A percentile compares a stretch with the other conserved stretches of the same genome.
Conservation (phyloP, 2,797 vertebrate species). For the Garrulus glandarius region DNA sequence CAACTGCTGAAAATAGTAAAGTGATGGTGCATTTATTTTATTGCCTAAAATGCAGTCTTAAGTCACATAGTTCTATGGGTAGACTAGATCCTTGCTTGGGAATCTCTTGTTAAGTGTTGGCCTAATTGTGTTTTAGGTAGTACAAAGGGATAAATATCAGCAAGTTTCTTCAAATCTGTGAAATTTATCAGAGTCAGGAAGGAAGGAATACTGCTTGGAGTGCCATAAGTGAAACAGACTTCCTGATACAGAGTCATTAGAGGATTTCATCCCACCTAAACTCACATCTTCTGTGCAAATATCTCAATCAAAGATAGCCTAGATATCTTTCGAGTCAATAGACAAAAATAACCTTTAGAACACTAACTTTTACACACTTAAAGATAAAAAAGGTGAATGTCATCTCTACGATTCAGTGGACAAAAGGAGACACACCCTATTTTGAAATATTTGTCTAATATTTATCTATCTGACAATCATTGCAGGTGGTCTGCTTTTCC, state of each 20-base stretch:
- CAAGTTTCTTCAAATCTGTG: background rate
- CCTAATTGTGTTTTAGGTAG: background rate
- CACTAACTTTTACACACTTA: background rate
- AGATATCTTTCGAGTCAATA: background rate
- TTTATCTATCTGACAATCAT: background rate
- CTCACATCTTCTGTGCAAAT: background rate
- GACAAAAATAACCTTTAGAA: background rate
- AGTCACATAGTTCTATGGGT: background rate
- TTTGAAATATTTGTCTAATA: background rate
- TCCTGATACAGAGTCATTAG: background rate
- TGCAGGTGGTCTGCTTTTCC: background rate
- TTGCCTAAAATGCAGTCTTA: background rate
- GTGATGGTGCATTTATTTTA: background rate
- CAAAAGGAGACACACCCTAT: fast-evolving
- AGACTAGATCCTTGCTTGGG: background rate
- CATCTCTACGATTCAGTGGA: background rate
- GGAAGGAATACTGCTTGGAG: background rate
- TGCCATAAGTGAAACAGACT: background rate
- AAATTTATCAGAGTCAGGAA: background rate
- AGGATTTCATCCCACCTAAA: background rate
- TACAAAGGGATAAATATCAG: background rate
- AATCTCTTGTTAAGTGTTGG: background rate
- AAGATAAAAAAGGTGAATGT: background rate
- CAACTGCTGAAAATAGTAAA: background rate
- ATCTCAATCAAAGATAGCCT: background rate